Evolutionary conservation across 2,888 invertebrate species (phyloP).

Genomic region (Lasioglossum figueresi): DNA sequence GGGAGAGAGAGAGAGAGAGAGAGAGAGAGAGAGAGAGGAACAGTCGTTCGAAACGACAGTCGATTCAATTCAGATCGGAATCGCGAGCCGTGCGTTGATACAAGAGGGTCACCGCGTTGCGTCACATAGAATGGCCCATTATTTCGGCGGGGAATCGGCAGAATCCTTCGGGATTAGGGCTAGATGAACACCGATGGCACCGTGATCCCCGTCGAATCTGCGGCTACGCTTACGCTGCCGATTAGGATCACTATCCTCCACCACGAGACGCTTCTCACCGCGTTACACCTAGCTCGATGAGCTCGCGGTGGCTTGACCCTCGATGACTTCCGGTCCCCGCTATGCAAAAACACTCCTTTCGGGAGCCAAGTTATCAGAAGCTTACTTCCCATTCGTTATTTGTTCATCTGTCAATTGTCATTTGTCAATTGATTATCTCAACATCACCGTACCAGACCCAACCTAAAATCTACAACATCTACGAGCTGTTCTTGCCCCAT

Average conservation of each 20-base stretch:
- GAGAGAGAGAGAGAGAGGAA: neutral
- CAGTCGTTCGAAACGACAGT: slow-evolving; percentile 22
- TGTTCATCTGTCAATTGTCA: too few species aligned
- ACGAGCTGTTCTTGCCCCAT: too few species aligned
- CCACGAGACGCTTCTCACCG: slow-evolving; percentile 27
- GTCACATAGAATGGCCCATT: slow-evolving; percentile 62
- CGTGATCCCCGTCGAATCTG: slow-evolving; percentile 46
- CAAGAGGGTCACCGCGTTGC: slow-evolving; percentile 53
- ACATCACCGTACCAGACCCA: too few species aligned
- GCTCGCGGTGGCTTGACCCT: neutral
- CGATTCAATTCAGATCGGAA: slow-evolving; percentile 68
- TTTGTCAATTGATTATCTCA: too few species aligned
- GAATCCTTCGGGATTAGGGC: slow-evolving; percentile 60
- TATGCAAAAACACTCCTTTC: neutral
- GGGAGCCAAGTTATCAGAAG: neutral
- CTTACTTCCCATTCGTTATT: too few species aligned
- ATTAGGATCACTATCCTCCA: slow-evolving; percentile 53
- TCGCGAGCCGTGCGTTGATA: slow-evolving; percentile 53
- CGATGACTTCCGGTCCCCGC: neutral
- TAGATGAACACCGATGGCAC: slow-evolving; percentile 62
- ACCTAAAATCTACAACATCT: too few species aligned
- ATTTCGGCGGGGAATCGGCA: slow-evolving; percentile 61
- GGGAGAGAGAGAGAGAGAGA: neutral
- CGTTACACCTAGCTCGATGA: neutral
- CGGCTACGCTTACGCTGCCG: slow-evolving; percentile 48